Evolutionary conservation across 2,888 invertebrate species (phyloP).

Genomic region (Reticulitermes lucifugus): DNA sequence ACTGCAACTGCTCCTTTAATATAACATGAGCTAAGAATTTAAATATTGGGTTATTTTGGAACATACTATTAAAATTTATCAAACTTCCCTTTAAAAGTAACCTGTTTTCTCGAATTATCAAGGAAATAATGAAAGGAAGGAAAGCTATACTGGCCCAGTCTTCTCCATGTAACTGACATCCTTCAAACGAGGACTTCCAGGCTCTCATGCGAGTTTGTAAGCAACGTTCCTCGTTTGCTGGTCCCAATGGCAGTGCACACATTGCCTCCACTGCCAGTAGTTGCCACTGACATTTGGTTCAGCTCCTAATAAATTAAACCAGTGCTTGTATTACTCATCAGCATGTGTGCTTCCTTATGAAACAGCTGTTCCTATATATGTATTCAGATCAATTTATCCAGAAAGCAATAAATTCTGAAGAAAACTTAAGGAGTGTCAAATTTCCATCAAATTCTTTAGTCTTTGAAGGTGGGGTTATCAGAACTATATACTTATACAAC

Average conservation of each 20-base stretch:
- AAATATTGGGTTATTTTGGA: neutral
- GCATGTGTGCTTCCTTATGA: no score
- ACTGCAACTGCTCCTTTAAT: neutral
- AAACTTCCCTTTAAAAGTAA: neutral
- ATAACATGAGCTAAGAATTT: neutral
- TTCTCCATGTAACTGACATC: neutral
- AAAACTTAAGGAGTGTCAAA: no score
- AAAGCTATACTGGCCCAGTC: conserved; percentile 22
- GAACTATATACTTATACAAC: no score
- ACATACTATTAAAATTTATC: neutral
- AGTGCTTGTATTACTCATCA: no score
- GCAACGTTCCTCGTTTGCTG: conserved; percentile 56
- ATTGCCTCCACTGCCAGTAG: neutral
- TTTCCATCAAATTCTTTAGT: no score
- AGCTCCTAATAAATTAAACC: conserved; percentile 29
- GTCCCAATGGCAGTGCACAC: conserved; percentile 58
- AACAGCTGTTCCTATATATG: no score
- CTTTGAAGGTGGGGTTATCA: no score
- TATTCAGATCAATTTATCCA: no score
- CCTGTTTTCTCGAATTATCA: neutral
- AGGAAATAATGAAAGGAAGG: neutral
- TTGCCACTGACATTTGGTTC: conserved; percentile 28
- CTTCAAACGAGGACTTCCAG: conserved; percentile 62
- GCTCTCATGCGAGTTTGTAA: conserved; percentile 61
- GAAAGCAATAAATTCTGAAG: no score